Percentiles rank a stretch among this genome's conserved stretches.
Evolutionary conservation across 1,140 invertebrate genomes (phyloP).

Genomic region (Popillia japonica): DNA sequence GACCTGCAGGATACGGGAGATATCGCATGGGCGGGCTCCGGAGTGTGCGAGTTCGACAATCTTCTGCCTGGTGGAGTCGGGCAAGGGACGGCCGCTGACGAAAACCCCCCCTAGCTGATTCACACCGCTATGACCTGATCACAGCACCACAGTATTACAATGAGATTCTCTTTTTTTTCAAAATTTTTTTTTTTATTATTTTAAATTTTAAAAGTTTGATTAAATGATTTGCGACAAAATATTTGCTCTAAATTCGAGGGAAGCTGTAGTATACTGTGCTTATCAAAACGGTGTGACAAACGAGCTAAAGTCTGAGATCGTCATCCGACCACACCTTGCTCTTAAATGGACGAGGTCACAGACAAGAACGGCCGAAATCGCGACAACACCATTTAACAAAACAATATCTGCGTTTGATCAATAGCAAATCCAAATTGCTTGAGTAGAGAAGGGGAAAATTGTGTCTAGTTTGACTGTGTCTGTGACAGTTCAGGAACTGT

Average conservation of each 20-base stretch:
- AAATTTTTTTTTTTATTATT: neutral
- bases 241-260: constrained; percentile 2
- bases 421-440: too few relatives aligned
- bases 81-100: constrained; percentile 96
- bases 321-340: constrained; percentile 58
- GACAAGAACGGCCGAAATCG: constrained; percentile 48
- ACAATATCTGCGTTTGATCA: neutral
- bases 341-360: constrained; percentile 52
- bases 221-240: constrained; percentile 31
- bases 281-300: constrained; percentile 57
- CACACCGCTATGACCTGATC: constrained; percentile 92
- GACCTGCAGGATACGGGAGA: constrained; percentile 95
- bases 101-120: constrained; percentile 99
- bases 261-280: constrained; percentile 45
- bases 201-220: neutral
- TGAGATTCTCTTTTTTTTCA: neutral
- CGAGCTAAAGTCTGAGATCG: constrained; percentile 60
- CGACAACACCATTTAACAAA: constrained; percentile 35
- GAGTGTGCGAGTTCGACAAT: constrained; percentile 98
- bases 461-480: too few relatives aligned
- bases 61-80: constrained; percentile 95
- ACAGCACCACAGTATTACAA: constrained; percentile 55
- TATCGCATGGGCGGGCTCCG: constrained; percentile 97
- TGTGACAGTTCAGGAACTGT: too few relatives aligned
- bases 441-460: too few relatives aligned